Evolutionary conservation across 2,797 vertebrate genomes (phyloP).

Genomic region (Rhynchonycteris naso): DNA sequence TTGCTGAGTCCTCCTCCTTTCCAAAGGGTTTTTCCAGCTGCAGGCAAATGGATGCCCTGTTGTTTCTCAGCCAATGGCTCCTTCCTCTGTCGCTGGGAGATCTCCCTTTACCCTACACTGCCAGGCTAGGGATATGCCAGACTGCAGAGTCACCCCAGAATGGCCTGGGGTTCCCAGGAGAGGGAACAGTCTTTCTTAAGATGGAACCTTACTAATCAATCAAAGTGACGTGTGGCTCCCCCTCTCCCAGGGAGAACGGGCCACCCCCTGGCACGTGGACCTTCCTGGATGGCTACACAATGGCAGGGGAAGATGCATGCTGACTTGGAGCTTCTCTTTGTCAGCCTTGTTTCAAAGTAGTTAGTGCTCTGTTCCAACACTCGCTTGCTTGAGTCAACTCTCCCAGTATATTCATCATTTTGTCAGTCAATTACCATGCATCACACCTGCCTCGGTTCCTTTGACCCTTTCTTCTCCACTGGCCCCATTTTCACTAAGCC

Average conservation of each 20-base stretch:
- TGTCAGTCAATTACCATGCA: neutral
- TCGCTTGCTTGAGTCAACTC: neutral
- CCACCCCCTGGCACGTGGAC: rapidly evolving
- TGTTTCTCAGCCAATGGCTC: rapidly evolving
- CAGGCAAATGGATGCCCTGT: rapidly evolving
- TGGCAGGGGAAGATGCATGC: neutral
- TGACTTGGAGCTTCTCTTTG: neutral
- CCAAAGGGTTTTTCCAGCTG: neutral
- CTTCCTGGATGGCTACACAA: neutral
- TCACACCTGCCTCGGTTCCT: rapidly evolving
- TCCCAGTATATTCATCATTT: neutral
- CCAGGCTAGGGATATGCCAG: neutral
- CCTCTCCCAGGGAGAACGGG: rapidly evolving
- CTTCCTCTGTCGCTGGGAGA: neutral
- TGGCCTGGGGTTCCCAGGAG: rapidly evolving
- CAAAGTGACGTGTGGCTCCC: rapidly evolving
- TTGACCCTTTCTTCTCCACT: neutral
- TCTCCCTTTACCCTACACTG: too few relatives aligned
- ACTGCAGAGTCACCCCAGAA: neutral
- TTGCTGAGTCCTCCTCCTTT: neutral
- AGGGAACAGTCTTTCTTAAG: neutral
- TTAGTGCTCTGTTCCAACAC: neutral
- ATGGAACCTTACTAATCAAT: rapidly evolving
- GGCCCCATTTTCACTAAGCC: too few relatives aligned
- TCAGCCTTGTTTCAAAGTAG: neutral